Conservation (phyloP, 2,113 vertebrate genomes). For the Odocoileus virginianus region DNA sequence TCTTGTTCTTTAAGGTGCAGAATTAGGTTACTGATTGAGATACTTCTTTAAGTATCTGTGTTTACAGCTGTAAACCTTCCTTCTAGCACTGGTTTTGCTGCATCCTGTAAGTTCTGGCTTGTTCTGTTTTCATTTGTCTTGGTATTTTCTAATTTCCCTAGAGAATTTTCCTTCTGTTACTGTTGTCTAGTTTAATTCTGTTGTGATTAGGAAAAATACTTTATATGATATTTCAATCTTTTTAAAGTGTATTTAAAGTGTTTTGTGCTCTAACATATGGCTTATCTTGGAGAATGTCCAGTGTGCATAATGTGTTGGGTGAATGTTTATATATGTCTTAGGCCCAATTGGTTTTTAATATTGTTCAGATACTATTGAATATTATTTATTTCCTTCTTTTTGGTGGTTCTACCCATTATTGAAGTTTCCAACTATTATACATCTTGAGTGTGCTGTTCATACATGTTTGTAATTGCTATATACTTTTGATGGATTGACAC, state of each 20-base stretch:
- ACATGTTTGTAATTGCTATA: not conserved
- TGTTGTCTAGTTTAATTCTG: not conserved
- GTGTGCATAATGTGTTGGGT: not conserved
- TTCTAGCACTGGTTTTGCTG: not conserved
- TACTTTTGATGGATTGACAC: not conserved
- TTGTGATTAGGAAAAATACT: not conserved
- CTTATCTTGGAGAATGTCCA: not conserved
- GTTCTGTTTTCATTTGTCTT: not conserved
- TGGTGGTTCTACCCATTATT: not conserved
- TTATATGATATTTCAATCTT: not conserved
- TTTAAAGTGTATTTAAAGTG: not conserved
- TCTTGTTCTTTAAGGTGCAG: not conserved
- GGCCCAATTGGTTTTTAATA: not conserved
- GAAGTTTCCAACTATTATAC: fast-evolving
- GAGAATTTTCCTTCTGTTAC: not conserved
- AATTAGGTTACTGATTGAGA: not conserved
- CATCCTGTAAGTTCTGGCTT: not conserved
- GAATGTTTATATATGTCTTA: not conserved
- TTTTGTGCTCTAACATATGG: not conserved
- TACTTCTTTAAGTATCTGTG: not conserved
- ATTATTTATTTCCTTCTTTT: not conserved
- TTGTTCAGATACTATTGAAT: not conserved
- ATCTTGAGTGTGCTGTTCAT: not conserved
- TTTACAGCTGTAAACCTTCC: not conserved
- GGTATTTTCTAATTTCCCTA: not conserved